Evolutionary conservation across 2,888 invertebrate species (phyloP).

Genomic region (Adineta ricciae): DNA sequence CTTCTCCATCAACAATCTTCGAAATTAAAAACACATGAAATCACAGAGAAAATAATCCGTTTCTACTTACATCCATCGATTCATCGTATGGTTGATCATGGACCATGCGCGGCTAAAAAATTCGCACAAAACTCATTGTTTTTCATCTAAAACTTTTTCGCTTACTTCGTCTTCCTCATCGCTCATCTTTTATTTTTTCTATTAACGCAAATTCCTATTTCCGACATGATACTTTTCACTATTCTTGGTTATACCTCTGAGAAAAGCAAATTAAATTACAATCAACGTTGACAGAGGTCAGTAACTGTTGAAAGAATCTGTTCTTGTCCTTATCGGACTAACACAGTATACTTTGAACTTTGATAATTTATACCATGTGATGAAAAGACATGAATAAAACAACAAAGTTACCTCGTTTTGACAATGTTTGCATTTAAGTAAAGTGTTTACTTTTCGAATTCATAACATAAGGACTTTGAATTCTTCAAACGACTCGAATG

Average conservation of each 20-base stretch:
- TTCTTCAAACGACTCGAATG: no score
- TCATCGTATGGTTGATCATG: constrained; percentile 4
- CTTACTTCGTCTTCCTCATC: not conserved
- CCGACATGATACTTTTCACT: not conserved
- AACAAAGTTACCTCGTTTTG: no score
- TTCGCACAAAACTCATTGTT: not conserved
- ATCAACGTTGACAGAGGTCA: not conserved
- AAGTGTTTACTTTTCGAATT: no score
- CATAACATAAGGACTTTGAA: no score
- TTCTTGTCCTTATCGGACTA: no score
- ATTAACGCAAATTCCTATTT: not conserved
- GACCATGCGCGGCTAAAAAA: not conserved
- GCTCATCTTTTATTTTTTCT: not conserved
- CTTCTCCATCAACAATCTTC: constrained; percentile 44
- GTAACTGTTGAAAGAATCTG: not conserved
- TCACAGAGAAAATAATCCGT: no score
- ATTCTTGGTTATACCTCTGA: not conserved
- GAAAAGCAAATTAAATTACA: not conserved
- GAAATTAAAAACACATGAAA: no score
- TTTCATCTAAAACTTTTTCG: not conserved
- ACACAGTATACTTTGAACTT: no score
- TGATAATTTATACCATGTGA: no score
- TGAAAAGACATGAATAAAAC: no score
- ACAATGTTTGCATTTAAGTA: no score
- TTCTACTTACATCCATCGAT: constrained; percentile 17